phyloP scores from a whole-genome alignment of 2,113 vertebrate species.

The Melanerpes formicivorus region DNA sequence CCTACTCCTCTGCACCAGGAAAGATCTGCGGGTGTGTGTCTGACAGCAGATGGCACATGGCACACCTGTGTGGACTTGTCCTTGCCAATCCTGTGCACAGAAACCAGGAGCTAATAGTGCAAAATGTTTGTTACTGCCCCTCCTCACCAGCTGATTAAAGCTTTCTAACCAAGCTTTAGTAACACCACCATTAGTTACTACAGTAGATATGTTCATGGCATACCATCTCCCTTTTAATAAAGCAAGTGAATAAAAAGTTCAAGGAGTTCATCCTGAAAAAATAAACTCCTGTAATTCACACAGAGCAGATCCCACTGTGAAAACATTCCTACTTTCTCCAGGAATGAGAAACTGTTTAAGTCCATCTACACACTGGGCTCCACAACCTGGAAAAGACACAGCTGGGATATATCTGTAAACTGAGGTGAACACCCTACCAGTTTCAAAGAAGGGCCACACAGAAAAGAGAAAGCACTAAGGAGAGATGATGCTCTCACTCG shows the following conservation, averaged over 20 bases:
- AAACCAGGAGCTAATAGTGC: not conserved
- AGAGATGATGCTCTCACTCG: not conserved
- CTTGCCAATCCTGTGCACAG: not conserved
- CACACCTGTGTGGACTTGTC: not conserved
- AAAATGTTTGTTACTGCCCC: not conserved
- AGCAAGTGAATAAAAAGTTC: not conserved
- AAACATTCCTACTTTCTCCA: slow-evolving; percentile 57
- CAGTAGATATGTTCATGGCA: slow-evolving; percentile 16
- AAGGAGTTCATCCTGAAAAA: slow-evolving; percentile 40
- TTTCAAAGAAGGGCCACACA: not conserved
- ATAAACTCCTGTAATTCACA: slow-evolving; percentile 56
- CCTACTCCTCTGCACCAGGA: not conserved
- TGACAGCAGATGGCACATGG: not conserved
- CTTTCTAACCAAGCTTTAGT: not conserved
- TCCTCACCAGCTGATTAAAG: not conserved
- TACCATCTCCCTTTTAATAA: slow-evolving; percentile 43
- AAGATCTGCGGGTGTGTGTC: not conserved
- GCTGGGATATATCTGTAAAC: not conserved
- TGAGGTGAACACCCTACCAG: not conserved
- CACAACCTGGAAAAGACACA: not conserved
- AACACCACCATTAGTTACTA: not conserved
- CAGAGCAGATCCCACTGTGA: slow-evolving; percentile 45
- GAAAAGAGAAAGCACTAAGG: not conserved
- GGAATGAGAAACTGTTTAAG: slow-evolving; percentile 50
- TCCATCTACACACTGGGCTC: not conserved